Evolutionary conservation across 1,140 invertebrate genomes (phyloP), one percentile per base, ranked within the genome.

Genomic region (Ostrea denselamellosa): DNA sequence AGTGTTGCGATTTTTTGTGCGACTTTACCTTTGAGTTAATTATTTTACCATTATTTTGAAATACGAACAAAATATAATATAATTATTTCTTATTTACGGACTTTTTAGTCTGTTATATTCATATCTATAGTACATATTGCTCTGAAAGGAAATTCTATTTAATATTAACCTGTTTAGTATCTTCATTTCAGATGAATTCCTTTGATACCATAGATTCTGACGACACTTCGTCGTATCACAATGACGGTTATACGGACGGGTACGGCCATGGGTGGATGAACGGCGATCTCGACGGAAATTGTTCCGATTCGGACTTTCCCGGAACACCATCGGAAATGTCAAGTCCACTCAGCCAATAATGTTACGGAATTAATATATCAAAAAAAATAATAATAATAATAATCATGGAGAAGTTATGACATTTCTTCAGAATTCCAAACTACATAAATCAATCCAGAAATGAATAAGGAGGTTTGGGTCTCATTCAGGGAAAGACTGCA

Each of bases 281-380:
- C 56, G 58, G 83, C 0, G 85, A 89, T 7, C 81, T 88, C 87
- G 88, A 92, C 58, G 88, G 86, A 25, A 87, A 86, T 52, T 93
- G 92, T 83, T 93, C 94, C 83, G 87, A 93, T 81, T 93, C 93
- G 2, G 94, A 95, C 81, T 93, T 93, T 83, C 92, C 93, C 8
- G 94, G 93, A 44, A 93, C 93, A n/a, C 94, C 94, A 19, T 95
- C 94, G 8, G 94, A 95, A 89, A 91, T 95, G 86, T 95, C 94
- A 10, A 95, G 94, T 89, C 94, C 94, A 28, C 92, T 94, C 85
- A 94, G 94, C 83, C 94, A 95, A 88, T 95, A 93, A 93, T 71
- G 58, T 62, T 25, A 85, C 71, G 52, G 71, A 86, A 34, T 52
- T 86, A 54, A 34, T 14, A n/a, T 68, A 44, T 51, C 51, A 22